Evolutionary conservation across 2,888 invertebrate genomes (phyloP).

Genomic region (Nymphalis polychloros): DNA sequence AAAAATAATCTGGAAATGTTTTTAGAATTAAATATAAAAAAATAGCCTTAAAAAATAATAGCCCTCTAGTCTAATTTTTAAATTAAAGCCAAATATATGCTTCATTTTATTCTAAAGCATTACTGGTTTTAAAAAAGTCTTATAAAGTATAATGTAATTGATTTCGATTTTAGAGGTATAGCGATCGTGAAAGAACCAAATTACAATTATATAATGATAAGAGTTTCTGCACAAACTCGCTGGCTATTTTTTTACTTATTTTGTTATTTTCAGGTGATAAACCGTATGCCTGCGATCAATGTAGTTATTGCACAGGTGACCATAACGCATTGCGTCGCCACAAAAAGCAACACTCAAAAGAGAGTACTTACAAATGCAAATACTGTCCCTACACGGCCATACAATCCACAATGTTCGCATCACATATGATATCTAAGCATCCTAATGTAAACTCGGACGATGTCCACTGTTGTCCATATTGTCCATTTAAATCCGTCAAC

Average conservation of each 20-base stretch:
- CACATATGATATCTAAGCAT: constrained; percentile 90
- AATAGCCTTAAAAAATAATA: no score
- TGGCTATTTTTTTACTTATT: not conserved
- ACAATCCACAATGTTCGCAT: constrained; percentile 89
- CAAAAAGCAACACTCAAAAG: constrained; percentile 88
- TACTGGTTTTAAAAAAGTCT: no score
- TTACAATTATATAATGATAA: no score
- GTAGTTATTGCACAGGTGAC: constrained; percentile 87
- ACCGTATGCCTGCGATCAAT: constrained; percentile 88
- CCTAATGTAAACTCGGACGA: constrained; percentile 84
- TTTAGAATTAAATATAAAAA: no score
- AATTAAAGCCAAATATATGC: no score
- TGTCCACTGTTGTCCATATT: constrained; percentile 83
- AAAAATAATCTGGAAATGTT: no score
- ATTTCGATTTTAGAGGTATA: no score
- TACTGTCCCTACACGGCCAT: constrained; percentile 91
- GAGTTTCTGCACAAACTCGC: no score
- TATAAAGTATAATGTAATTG: no score
- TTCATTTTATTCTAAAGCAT: no score
- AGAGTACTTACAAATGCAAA: constrained; percentile 88
- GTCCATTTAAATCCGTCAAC: constrained; percentile 84
- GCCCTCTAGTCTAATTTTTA: no score
- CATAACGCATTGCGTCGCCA: constrained; percentile 92
- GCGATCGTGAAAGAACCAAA: no score
- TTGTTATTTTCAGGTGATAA: constrained; percentile 82